These are phyloP conservation scores for Cantharis nigra DNA, from an alignment of 2,888 invertebrate species.

Conservation along the genomic window DNA sequence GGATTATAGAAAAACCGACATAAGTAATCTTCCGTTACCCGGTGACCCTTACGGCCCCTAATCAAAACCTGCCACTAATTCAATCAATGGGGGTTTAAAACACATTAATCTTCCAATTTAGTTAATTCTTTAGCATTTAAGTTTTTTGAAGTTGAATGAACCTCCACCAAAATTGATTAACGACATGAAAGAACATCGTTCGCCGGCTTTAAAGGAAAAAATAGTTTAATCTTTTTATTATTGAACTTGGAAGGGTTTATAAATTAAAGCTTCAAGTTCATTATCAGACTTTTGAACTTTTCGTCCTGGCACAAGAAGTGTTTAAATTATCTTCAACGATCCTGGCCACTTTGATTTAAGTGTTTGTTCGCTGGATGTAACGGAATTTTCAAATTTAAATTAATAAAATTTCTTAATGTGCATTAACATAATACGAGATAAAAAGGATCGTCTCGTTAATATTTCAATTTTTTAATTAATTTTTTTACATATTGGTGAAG, in stretches of 20 bases:
- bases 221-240: not conserved
- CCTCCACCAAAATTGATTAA: conserved; percentile 6
- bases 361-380: not conserved
- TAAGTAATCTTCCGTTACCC: conserved; percentile 42
- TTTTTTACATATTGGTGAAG: not conserved
- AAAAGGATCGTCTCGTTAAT: not conserved
- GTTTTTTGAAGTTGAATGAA: conserved; percentile 16
- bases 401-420: not conserved
- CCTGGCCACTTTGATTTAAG: not conserved
- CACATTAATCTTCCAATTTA: conserved; percentile 20
- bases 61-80: not conserved
- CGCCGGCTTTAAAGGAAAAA: not conserved
- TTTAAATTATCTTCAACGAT: not conserved
- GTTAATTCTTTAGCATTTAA: conserved; percentile 5
- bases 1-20: conserved; percentile 19
- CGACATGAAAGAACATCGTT: not conserved
- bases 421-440: not conserved
- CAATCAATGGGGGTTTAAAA: conserved; percentile 4
- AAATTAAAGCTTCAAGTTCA: not conserved
- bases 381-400: not conserved
- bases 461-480: not conserved
- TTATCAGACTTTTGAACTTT: not conserved
- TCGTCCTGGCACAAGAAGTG: not conserved
- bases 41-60: conserved; percentile 34
- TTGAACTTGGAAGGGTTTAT: not conserved